These are phyloP conservation scores for Eublepharis macularius DNA, from an alignment of 2,113 vertebrate species.

Conservation along the genomic window DNA sequence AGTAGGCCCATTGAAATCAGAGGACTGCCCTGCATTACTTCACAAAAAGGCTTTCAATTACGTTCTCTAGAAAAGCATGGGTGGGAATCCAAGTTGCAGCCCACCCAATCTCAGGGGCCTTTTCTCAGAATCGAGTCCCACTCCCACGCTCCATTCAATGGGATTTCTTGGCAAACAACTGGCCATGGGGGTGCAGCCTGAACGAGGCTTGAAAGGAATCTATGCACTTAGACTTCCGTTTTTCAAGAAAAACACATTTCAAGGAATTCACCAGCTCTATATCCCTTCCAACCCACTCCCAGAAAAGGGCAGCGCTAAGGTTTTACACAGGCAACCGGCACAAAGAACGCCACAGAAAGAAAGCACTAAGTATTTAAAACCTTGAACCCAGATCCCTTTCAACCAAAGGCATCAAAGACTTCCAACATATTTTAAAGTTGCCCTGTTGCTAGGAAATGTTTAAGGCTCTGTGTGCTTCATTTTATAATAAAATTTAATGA, in stretches of 20 bases:
- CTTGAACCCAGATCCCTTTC: conserved; percentile 22
- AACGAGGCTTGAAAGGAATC: not conserved
- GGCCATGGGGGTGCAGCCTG: not conserved
- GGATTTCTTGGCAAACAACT: not conserved
- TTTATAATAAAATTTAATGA: not conserved
- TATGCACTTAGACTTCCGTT: not conserved
- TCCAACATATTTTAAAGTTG: conserved; percentile 8
- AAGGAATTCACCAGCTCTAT: conserved; percentile 17
- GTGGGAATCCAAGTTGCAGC: not conserved
- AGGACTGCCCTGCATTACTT: not conserved
- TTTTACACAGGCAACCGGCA: conserved; percentile 36
- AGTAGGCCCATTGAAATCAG: not conserved
- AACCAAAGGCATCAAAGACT: conserved; percentile 23
- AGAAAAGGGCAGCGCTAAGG: not conserved
- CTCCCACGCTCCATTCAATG: not conserved
- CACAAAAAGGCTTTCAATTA: not conserved
- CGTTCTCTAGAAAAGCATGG: conserved; percentile 16
- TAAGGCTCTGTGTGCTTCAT: not conserved
- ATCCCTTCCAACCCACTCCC: not conserved
- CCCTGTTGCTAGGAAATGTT: not conserved
- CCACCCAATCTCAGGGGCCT: not conserved
- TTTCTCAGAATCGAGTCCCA: not conserved
- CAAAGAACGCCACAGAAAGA: conserved; percentile 20
- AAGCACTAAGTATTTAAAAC: conserved; percentile 32
- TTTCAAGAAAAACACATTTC: conserved; percentile 12